Base-by-base conservation (phyloP, 2,797 vertebrate genomes). In the Coregonus suidteri region DNA sequence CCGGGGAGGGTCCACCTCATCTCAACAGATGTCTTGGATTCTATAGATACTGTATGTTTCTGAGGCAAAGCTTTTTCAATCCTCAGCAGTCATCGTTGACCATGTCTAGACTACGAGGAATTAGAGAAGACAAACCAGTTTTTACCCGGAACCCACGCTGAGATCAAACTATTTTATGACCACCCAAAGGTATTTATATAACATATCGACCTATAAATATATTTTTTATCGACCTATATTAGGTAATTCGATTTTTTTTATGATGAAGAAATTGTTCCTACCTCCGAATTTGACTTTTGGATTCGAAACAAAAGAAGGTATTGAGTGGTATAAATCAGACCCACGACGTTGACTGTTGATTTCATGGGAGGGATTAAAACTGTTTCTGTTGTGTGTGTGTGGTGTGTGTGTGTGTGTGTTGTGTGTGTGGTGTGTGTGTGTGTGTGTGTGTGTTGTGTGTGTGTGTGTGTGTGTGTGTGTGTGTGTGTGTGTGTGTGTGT, bases 401-500 rank as follows among this genome's bases (percentile, higher is more conserved):
- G 1, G n/a, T 62, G 15, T 15, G 18, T n/a, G 59, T 62, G 1
- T n/a, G 59, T 62, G 1, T n/a, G 59, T 62, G 1, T n/a, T n/a
- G n/a, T n/a, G n/a, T n/a, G n/a, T n/a, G n/a, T n/a, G n/a, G 59
- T 62, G 1, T n/a, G 59, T 62, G 1, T n/a, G 59, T 62, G 1
- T n/a, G 59, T 62, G 1, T n/a, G 59, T 62, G 1, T n/a, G 59
- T 62, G 1, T n/a, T n/a, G 59, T 62, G 1, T n/a, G 59, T 62
- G 1, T n/a, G 59, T 62, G 1, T 62, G 59, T 62, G 59, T 62
- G 59, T 62, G 59, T 62, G 59, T 62, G 59, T 62, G 59, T 62
- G 59, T 62, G 59, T 62, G 59, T 62, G 59, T 62, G 59, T 62
- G 59, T 62, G 59, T 62, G 59, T 62, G 59, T 62, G 59, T 62